phyloP scores from a whole-genome alignment of 2,113 vertebrate species.

The Macaca nemestrina region DNA sequence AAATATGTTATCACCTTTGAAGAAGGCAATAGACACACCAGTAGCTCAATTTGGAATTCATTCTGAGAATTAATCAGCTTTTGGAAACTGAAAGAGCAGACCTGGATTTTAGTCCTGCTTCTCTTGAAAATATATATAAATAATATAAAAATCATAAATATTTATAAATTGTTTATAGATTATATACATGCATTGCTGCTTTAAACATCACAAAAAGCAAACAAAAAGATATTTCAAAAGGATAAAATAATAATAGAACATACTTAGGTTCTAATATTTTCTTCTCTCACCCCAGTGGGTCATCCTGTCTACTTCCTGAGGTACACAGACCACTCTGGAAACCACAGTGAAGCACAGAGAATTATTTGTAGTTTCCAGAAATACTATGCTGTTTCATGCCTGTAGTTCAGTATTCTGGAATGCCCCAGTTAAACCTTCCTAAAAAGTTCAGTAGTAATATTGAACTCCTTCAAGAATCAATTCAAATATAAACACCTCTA shows the following conservation, averaged over 20 bases:
- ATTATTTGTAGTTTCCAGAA: slow-evolving; percentile 4
- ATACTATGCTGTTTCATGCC: background rate
- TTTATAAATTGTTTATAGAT: background rate
- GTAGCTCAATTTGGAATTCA: background rate
- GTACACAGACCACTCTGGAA: background rate
- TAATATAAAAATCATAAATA: background rate
- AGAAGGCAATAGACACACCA: background rate
- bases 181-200: background rate
- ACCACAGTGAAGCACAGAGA: background rate
- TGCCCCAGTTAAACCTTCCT: background rate
- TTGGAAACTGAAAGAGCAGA: background rate
- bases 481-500: background rate
- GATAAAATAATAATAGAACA: background rate
- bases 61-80: background rate
- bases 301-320: background rate
- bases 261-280: slow-evolving; percentile 15
- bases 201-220: slow-evolving; percentile 20
- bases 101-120: background rate
- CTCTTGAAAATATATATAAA: background rate
- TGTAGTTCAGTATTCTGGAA: slow-evolving; percentile 26
- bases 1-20: background rate
- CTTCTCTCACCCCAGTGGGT: background rate
- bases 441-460: background rate
- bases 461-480: background rate
- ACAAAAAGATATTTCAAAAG: background rate